Evolutionary conservation across 2,113 vertebrate species (phyloP), one percentile per base, ranked within the genome.

Genomic region (Potamarius usumacintae): DNA sequence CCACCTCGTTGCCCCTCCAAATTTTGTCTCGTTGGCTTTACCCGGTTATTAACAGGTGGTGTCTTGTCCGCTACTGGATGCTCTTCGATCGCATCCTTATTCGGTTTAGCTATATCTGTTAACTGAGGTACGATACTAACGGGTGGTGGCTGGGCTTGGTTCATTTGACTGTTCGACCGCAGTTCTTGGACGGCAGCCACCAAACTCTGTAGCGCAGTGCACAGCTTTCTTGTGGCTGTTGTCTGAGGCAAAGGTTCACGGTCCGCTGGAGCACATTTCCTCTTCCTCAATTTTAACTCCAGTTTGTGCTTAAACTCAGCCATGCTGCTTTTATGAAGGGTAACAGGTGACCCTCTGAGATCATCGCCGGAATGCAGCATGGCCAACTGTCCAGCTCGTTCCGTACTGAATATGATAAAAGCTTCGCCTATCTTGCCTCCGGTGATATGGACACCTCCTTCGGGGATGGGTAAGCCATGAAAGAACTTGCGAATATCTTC

Each of bases 401-500:
- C 96, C 62, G 94, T 95, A 63, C 92, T 92, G 94, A 99, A 99
- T 85, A 98, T 97, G 92, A 99, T 96, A 92, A 99, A 99, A 89
- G 98, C 98, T 93, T 99, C 97, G 88, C 95, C 95, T 82, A 93
- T 92, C 83, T 95, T 93, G 90, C 98, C 98, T 94, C 98, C 98
- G 92, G 96, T 95, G 89, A 99, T 97, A 94, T 96, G 97, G 79
- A 99, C 97, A 89, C 97, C 96, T 91, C 98, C 98, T 88, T 97
- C 95, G 77, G 97, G 97, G 92, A 99, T 98, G 92, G 94, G 94
- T 91, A 99, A 94, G 92, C 94, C 92, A 92, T 94, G 91, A 92
- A 99, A 99, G 93, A 99, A 99, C 86, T 91, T 93, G 86, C 98
- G 96, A 89, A 99, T 97, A 93, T 99, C 97, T 95, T 94, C 93